Percentiles rank a stretch among this genome's conserved stretches.
These are phyloP conservation scores for Mormyrus iriodes DNA, from an alignment of 2,113 vertebrate genomes.

Conservation along the genomic window DNA sequence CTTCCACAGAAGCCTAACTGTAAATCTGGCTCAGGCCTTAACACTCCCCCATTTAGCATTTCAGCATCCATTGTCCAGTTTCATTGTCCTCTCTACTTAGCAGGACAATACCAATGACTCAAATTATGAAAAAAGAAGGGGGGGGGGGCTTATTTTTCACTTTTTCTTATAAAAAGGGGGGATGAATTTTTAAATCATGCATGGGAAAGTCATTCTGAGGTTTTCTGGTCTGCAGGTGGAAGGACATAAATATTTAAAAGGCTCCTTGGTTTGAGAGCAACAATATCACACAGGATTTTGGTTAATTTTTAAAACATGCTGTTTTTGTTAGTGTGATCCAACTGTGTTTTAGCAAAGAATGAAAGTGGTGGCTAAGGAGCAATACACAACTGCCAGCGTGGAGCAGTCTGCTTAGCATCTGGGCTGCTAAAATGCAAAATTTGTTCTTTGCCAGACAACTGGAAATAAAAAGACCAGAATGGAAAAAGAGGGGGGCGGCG, in stretches of 20 bases:
- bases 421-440: neutral
- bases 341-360: neutral
- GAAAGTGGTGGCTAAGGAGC: neutral
- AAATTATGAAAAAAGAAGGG: conserved; percentile 10
- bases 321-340: conserved; percentile 4
- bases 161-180: neutral
- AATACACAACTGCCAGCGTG: neutral
- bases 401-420: neutral
- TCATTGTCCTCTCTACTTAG: conserved; percentile 22
- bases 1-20: conserved; percentile 48
- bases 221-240: neutral
- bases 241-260: neutral
- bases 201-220: neutral
- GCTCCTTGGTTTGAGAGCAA: neutral
- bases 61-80: conserved; percentile 23
- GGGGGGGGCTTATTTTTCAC: neutral
- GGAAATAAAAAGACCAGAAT: neutral
- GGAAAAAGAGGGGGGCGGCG: neutral
- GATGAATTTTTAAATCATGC: conserved; percentile 10
- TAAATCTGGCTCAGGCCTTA: conserved; percentile 7
- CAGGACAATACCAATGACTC: conserved; percentile 13
- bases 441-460: neutral
- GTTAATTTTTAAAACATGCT: neutral
- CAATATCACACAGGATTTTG: neutral
- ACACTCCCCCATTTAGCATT: conserved; percentile 4